These are phyloP conservation scores for Scortum barcoo DNA, from an alignment of 2,113 vertebrate genomes.

Conservation along the genomic window DNA sequence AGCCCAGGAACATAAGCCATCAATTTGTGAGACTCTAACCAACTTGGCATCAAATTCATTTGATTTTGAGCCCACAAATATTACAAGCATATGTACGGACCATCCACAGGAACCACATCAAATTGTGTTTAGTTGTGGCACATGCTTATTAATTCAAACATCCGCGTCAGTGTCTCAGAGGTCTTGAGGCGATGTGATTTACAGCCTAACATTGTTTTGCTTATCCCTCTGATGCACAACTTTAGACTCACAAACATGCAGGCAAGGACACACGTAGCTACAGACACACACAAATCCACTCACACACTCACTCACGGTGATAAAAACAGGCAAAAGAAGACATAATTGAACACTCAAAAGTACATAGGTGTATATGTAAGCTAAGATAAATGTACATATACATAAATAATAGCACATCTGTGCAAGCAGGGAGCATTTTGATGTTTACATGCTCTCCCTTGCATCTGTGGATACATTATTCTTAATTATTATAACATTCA, in stretches of 20 bases:
- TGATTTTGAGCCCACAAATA: conserved; percentile 41
- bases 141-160: conserved; percentile 52
- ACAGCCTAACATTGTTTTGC: neutral
- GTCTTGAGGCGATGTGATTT: conserved; percentile 18
- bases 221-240: conserved; percentile 30
- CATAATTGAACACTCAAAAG: neutral
- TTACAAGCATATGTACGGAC: conserved; percentile 29
- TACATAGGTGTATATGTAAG: neutral
- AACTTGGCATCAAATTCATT: conserved; percentile 40
- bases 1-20: neutral
- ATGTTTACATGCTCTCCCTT: conserved; percentile 62
- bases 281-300: neutral
- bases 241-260: conserved; percentile 12
- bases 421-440: conserved; percentile 35
- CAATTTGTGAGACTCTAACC: conserved; percentile 22
- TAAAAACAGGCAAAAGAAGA: neutral
- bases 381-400: conserved; percentile 32
- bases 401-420: conserved; percentile 14
- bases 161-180: conserved; percentile 15
- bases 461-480: conserved; percentile 54
- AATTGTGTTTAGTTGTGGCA: conserved; percentile 27
- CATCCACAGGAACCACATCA: conserved; percentile 5
- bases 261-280: neutral
- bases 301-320: neutral
- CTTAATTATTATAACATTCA: conserved; percentile 73